Evolutionary conservation across 1,140 invertebrate genomes (phyloP), one percentile per base, ranked within the genome.

Genomic region (Alviniconcha marisindica): DNA sequence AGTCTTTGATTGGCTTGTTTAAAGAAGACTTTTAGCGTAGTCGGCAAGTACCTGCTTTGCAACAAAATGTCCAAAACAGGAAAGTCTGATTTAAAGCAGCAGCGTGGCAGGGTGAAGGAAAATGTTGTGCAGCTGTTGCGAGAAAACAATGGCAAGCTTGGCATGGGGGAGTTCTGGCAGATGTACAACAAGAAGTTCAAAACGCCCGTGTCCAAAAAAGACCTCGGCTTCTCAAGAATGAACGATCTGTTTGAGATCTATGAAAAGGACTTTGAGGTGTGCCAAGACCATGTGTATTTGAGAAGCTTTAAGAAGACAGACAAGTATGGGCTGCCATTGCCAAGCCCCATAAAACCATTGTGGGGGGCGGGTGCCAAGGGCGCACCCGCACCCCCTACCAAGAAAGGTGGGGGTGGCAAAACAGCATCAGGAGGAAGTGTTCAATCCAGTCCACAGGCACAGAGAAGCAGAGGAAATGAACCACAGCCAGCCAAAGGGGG

Each of bases 21-120:
- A n/a, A n/a, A n/a, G 44, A 18, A 18, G 7, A 48, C 7, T 48
- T 48, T 48, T 48, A 10, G 7, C 18, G 44, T 48, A 10, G 5
- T 48, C 18, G 44, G 18, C 18, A 18, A 48, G 44, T 18, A 48
- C 44, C 5, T 48, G 5, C 18, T 48, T 10, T 48, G 7, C 18
- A 18, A 10, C 44, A 48, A 48, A 48, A 48, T 48, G 44, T 48
- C 44, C 18, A 18, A 5, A 5, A 48, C 7, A 2, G 63, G 63
- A 31, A 40, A 5, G 7, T 21, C 36, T 14, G 24, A 24, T 71
- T 38, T 15, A 71, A 71, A 33, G 69, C 40, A 48, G 5, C 44
- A 48, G 69, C 69, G 69, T 71, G 69, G 74, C 24, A 54, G n/a
- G 33, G 69, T 82, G 15, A 82, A 84, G n/a, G 42, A 84, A 24